Evolutionary conservation across 2,797 vertebrate genomes (phyloP).

Genomic region (Taenioides sp.): DNA sequence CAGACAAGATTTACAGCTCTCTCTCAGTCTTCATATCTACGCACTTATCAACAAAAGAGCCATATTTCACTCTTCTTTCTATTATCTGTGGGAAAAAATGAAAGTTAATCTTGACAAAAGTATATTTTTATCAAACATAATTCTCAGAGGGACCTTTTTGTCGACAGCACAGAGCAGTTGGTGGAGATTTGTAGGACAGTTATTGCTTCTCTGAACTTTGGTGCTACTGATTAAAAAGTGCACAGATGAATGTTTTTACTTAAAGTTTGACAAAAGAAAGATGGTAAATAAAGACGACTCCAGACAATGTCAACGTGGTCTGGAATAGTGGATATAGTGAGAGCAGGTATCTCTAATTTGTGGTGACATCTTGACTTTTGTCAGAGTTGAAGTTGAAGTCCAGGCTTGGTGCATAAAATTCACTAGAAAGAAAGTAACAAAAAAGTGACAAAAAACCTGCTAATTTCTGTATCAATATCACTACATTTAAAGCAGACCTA

Average conservation of each 20-base stretch:
- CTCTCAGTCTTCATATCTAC: neutral
- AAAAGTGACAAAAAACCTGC: no score
- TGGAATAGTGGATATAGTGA: no score
- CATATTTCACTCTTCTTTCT: neutral
- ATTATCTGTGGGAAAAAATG: neutral
- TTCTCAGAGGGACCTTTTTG: neutral
- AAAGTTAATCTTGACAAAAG: neutral
- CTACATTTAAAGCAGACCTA: no score
- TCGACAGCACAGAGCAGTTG: neutral
- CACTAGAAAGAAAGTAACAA: no score
- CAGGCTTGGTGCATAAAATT: no score
- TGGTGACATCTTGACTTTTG: no score
- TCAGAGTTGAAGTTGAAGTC: no score
- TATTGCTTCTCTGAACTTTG: slow-evolving; percentile 8
- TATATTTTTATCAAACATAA: neutral
- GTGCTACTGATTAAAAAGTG: slow-evolving; percentile 2
- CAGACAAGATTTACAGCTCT: neutral
- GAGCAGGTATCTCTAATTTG: no score
- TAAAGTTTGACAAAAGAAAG: slow-evolving; percentile 4
- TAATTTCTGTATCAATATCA: no score
- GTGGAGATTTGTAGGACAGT: slow-evolving; percentile 6
- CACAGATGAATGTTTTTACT: neutral
- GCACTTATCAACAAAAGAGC: neutral
- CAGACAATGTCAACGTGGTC: no score
- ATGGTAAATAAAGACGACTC: no score